Percentiles rank a stretch among this genome's conserved stretches.
Conservation (phyloP, 2,797 vertebrate species). For the Pipistrellus pygmaeus region DNA sequence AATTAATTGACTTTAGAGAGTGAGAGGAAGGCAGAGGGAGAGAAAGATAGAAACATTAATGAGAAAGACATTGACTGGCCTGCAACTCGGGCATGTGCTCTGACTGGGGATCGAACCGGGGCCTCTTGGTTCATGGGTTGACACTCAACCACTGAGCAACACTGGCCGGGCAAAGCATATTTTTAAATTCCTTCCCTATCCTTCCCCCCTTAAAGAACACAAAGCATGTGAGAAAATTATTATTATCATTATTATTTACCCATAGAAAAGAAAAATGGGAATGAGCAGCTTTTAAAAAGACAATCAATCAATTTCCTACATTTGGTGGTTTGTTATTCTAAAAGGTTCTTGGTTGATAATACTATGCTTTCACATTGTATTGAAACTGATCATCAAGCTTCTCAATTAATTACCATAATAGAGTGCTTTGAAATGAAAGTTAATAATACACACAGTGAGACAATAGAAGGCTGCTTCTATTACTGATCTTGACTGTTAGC, state of each 20-base stretch:
- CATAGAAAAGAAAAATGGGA: conserved; percentile 20
- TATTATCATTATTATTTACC: not conserved
- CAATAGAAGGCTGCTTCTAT: conserved; percentile 5
- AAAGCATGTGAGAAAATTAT: conserved; percentile 14
- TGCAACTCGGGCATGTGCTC: too few relatives aligned
- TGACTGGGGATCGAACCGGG: too few relatives aligned
- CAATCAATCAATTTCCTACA: not conserved
- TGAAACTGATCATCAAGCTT: conserved; percentile 37
- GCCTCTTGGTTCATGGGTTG: too few relatives aligned
- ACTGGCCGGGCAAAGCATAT: not conserved
- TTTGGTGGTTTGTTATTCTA: not conserved
- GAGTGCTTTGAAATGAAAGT: conserved; percentile 1
- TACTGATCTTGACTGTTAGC: not conserved
- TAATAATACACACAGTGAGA: conserved; percentile 11
- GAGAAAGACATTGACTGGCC: too few relatives aligned
- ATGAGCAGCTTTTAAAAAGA: not conserved
- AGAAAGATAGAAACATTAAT: too few relatives aligned
- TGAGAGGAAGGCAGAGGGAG: too few relatives aligned
- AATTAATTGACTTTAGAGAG: too few relatives aligned
- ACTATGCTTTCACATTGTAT: not conserved
- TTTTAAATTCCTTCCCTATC: not conserved
- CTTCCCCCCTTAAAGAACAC: not conserved
- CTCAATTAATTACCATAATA: conserved; percentile 15
- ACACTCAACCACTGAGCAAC: too few relatives aligned
- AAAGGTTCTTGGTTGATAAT: not conserved